Base-by-base conservation (phyloP, 2,888 invertebrate species). In the Rotaria macrura region DNA sequence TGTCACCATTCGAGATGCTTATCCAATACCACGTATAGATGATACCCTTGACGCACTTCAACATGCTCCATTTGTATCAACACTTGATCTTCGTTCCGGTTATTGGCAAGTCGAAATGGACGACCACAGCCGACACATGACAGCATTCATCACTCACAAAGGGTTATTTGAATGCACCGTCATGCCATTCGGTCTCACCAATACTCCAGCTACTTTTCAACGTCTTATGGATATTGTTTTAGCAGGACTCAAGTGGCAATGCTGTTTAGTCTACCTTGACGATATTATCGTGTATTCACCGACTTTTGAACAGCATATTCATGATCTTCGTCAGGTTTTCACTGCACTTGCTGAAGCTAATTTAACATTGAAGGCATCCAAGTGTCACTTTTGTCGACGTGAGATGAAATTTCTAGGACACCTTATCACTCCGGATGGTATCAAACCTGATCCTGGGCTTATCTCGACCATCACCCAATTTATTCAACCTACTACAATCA, bases 241-340 rank as follows among this genome's bases (percentile, higher is more conserved):
- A 40, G 85, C 87, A 0, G 89, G 88, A 0, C 74, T 89, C 29
- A 87, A 87, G 20, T 88, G 87, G 87, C 83, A 84, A 9, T 86
- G 86, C 17, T 89, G 89, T 85, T 88, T 91, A 43, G 89, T 90
- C 0, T 91, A 90, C 85, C 84, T 90, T 23, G 90, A 91, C 84
- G 90, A 91, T 86, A 88, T 90, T 17, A 88, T 90, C 20, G 85
- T 88, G 0, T 88, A 86, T 65, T 86, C 87, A 3, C 54, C 86
- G 54, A 87, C 85, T 7, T 88, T 88, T 74, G 87, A 88, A n/a
- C 87, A 87, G 49, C 87, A 88, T 83, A 17, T 88, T 14, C 38
- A 85, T 3, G 83, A 86, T 49, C 38, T 88, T 14, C 57, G n/a
- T 49, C 2, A 74, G 23, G 86, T 88, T 3, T 85, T 88, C 20